These are phyloP conservation scores for Siphamia tubifer DNA, from an alignment of 2,113 vertebrate genomes.

Conservation along the genomic window DNA sequence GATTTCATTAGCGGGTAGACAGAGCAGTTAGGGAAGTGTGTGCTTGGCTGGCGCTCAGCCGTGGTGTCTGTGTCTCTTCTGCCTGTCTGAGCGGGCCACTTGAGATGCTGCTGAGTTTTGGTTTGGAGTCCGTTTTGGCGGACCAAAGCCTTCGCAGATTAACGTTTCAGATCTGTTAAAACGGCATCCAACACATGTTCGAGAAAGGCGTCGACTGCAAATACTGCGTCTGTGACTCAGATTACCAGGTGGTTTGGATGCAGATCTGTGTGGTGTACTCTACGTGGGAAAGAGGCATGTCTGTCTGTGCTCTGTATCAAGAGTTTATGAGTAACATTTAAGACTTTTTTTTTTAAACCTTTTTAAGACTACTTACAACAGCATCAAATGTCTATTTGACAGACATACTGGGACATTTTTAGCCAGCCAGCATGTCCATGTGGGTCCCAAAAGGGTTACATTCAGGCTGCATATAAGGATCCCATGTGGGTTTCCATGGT, in stretches of 20 bases:
- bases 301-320: neutral
- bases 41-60: slow-evolving; percentile 16
- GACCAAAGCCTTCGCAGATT: slow-evolving; percentile 2
- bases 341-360: too few relatives aligned
- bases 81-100: slow-evolving; percentile 37
- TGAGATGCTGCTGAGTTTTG: slow-evolving; percentile 52
- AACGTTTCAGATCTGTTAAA: slow-evolving; percentile 10
- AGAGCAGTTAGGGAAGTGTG: slow-evolving; percentile 39
- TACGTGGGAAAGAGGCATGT: neutral
- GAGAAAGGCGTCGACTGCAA: slow-evolving; percentile 8
- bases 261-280: neutral
- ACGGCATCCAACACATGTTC: slow-evolving; percentile 27
- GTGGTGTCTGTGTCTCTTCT: slow-evolving; percentile 49
- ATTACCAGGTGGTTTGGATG: slow-evolving; percentile 36
- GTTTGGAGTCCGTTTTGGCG: slow-evolving; percentile 52
- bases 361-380: too few relatives aligned
- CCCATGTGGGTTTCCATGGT: too few relatives aligned
- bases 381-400: too few relatives aligned
- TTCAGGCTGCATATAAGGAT: too few relatives aligned
- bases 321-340: too few relatives aligned
- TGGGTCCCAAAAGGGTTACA: too few relatives aligned
- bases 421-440: too few relatives aligned
- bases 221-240: slow-evolving; percentile 1
- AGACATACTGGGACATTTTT: too few relatives aligned
- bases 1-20: slow-evolving; percentile 52